A percentile compares a stretch with the other conserved stretches of the same genome.
Conservation (phyloP, 2,888 invertebrate species). For the Agrochola circellaris region DNA sequence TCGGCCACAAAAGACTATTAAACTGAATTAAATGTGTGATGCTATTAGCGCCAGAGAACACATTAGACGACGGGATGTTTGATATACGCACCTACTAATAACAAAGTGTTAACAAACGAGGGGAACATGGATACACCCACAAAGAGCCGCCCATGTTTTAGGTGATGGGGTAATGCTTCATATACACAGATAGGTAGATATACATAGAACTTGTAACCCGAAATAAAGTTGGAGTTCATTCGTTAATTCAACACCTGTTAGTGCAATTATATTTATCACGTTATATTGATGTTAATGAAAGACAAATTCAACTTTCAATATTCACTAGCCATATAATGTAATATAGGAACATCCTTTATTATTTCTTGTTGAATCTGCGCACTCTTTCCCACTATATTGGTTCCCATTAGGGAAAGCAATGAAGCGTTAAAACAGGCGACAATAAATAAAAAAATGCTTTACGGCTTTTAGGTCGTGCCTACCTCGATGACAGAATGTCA, state of each 20-base stretch:
- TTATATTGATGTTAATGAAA: not conserved
- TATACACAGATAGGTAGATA: not conserved
- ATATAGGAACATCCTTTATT: not conserved
- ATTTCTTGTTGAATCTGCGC: not conserved
- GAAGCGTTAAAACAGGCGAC: no score
- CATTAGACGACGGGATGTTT: slow-evolving; percentile 1
- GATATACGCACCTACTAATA: slow-evolving; percentile 5
- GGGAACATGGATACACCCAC: slow-evolving; percentile 38
- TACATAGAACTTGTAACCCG: not conserved
- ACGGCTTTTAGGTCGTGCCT: not conserved
- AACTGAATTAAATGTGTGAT: slow-evolving; percentile 6
- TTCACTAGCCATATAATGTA: not conserved
- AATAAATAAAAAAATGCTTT: not conserved
- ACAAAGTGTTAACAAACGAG: slow-evolving; percentile 16
- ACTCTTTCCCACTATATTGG: not conserved
- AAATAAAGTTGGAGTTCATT: not conserved
- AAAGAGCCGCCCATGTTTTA: slow-evolving; percentile 33
- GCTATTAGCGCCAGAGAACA: slow-evolving; percentile 5
- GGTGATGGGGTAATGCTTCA: not conserved
- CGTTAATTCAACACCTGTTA: not conserved
- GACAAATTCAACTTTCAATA: no score
- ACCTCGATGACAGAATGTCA: not conserved
- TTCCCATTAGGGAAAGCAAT: not conserved
- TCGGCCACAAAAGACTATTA: not conserved
- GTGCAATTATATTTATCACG: not conserved